phyloP scores from a whole-genome alignment of 2,888 invertebrate species.

The Volucella bombylans region DNA sequence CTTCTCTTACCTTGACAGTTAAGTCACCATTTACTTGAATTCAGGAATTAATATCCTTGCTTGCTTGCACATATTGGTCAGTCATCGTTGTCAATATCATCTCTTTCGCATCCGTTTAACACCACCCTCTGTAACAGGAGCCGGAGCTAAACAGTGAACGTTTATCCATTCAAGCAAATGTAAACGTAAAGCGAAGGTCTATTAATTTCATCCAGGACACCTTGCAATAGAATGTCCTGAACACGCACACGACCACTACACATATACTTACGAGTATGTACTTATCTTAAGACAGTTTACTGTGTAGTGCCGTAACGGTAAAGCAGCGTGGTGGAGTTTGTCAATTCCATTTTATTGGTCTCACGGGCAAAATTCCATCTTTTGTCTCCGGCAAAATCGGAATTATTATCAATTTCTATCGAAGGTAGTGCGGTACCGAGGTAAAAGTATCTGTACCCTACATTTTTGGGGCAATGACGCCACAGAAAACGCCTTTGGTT shows the following conservation, averaged over 20 bases:
- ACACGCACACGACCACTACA: conserved; percentile 5
- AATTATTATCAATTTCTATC: conserved; percentile 69
- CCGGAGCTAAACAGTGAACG: no score
- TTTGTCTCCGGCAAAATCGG: conserved; percentile 45
- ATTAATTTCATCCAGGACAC: conserved; percentile 57
- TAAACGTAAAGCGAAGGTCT: conserved; percentile 57
- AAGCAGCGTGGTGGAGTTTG: conserved; percentile 24
- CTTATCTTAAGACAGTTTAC: background rate
- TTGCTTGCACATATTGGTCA: conserved; percentile 18
- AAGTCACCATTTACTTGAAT: background rate
- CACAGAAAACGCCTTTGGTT: conserved; percentile 25
- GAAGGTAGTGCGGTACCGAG: background rate
- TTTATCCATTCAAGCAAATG: conserved; percentile 35
- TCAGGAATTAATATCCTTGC: conserved; percentile 9
- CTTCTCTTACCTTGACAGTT: no score
- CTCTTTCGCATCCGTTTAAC: background rate
- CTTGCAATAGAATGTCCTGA: conserved; percentile 16
- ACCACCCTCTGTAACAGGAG: background rate
- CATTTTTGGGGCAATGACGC: background rate
- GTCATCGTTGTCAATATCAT: conserved; percentile 28
- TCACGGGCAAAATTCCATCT: conserved; percentile 68
- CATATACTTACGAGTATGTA: conserved; percentile 1
- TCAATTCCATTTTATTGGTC: conserved; percentile 71
- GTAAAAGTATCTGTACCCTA: no score
- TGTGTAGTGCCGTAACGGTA: no score